Evolutionary conservation across 92 coral and sea anemone species (phyloP), one percentile per base, ranked within the genome.

Genomic region (Porites rus): DNA sequence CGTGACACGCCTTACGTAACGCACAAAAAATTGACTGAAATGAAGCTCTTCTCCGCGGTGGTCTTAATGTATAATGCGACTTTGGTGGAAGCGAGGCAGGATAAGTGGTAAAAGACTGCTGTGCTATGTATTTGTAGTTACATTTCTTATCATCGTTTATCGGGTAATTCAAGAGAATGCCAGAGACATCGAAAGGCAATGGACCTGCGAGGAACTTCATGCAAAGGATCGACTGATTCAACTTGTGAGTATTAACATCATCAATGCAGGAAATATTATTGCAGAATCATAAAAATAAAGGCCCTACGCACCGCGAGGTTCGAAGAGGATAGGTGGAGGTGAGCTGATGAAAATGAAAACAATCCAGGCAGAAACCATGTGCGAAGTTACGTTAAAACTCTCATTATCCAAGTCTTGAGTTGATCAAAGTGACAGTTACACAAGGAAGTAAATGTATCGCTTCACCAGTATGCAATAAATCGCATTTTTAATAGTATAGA

Each of bases 131-230:
- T 51, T 13, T 83, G 12, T 83, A 63, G 87, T 52, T 64, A 10
- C 64, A 25, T 19, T 73, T 21, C 24, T 74, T 43, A 13, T 62
- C 74, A 46, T 74, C 7, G 54, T 74, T 14, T 63, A 21, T 64
- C 19, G 20, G 51, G 16, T 22, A 16, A 51, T 83, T 65, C 4
- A 13, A 72, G 66, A 74, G 11, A 56, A 83, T 19, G 31, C 43
- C 1, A 11, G 24, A 8, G 51, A 63, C 16, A 73, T 76, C 53
- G 88, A 76, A 68, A 76, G 38, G 43, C 46, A 85, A 10, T 66
- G 83, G 75, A 85, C 77, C 17, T 85, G 88, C 19, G 83, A 65
- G 21, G 82, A 85, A 56, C 88, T 85, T 17, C 56, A 46, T 17
- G 88, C 88, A 0, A 77, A 24, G 16, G 88, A 85, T 52, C 82